Evolutionary conservation across 2,113 vertebrate species (phyloP).

Genomic region (Tamias sibiricus): DNA sequence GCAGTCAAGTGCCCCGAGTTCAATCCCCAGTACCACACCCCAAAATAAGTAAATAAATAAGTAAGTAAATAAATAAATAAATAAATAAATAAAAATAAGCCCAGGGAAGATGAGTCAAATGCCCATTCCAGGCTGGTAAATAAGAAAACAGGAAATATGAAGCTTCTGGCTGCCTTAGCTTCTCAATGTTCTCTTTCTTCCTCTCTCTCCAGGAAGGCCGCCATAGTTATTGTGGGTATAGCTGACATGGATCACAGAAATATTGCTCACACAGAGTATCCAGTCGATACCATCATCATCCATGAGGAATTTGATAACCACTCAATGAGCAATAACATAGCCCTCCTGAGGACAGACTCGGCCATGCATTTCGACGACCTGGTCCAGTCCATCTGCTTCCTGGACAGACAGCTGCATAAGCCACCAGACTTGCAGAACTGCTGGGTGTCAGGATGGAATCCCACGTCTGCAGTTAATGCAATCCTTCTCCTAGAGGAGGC

Average conservation of each 20-base stretch:
- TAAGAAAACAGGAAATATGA: neutral
- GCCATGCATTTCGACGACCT: constrained; percentile 31
- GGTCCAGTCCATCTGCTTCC: constrained; percentile 76
- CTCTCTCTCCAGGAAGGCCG: constrained; percentile 64
- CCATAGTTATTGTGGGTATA: constrained; percentile 58
- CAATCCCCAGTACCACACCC: too few relatives aligned
- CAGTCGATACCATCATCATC: constrained; percentile 43
- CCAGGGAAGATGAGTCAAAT: neutral
- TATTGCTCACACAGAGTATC: constrained; percentile 37
- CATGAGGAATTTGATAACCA: constrained; percentile 60
- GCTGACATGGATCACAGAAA: neutral
- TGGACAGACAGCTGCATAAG: neutral
- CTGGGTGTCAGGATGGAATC: constrained; percentile 80
- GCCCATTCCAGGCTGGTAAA: neutral
- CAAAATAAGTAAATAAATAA: too few relatives aligned
- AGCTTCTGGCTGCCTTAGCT: neutral
- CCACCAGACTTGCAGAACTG: constrained; percentile 37
- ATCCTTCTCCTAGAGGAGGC: constrained; percentile 57
- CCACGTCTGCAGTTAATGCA: constrained; percentile 72
- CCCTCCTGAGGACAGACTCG: constrained; percentile 75
- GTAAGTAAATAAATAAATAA: too few relatives aligned
- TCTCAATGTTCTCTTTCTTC: constrained; percentile 15
- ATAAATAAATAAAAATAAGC: neutral
- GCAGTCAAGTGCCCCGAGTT: too few relatives aligned
- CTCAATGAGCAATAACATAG: constrained; percentile 50